Percentiles rank a stretch among this genome's conserved stretches.
phyloP scores from a whole-genome alignment of 2,888 invertebrate species.

The Drosophila falleni region DNA sequence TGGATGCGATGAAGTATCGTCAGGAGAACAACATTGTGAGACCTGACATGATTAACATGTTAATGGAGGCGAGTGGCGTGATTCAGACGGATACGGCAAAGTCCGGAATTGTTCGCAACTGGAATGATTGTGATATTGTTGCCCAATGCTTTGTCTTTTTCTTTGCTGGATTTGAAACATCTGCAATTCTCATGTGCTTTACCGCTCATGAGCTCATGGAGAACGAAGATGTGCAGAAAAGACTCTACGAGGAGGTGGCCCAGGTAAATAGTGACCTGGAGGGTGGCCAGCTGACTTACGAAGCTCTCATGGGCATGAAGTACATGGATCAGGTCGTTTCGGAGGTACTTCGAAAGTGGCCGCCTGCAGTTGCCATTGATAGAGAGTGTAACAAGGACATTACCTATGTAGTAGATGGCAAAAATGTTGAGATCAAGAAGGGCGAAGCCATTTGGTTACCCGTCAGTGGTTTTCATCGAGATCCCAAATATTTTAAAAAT shows the following conservation, averaged over 20 bases:
- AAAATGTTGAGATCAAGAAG: slow-evolving; percentile 75
- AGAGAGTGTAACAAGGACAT: slow-evolving; percentile 87
- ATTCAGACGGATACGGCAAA: slow-evolving; percentile 76
- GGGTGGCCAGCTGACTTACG: slow-evolving; percentile 86
- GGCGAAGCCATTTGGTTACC: slow-evolving; percentile 83
- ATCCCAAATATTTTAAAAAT: slow-evolving; percentile 86
- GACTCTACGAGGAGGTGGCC: slow-evolving; percentile 87
- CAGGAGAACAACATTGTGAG: slow-evolving; percentile 86
- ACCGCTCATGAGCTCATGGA: slow-evolving; percentile 87
- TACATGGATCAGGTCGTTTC: slow-evolving; percentile 87
- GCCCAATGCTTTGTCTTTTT: slow-evolving; percentile 88
- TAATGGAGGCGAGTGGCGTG: slow-evolving; percentile 86
- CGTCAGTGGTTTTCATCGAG: slow-evolving; percentile 86
- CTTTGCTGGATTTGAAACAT: slow-evolving; percentile 87
- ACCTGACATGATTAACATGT: slow-evolving; percentile 87
- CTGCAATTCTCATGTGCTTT: slow-evolving; percentile 86
- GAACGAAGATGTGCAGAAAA: slow-evolving; percentile 87
- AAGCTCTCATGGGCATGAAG: slow-evolving; percentile 87
- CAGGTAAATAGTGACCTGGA: slow-evolving; percentile 85
- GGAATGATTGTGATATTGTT: slow-evolving; percentile 87
- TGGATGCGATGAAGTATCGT: slow-evolving; percentile 85
- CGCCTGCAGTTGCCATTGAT: slow-evolving; percentile 85
- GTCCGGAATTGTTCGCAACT: slow-evolving; percentile 63
- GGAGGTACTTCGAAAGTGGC: slow-evolving; percentile 87
- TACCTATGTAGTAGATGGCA: slow-evolving; percentile 77